These are phyloP conservation scores for Margaritifera margaritifera DNA, from an alignment of 2,888 invertebrate genomes.

Conservation along the genomic window DNA sequence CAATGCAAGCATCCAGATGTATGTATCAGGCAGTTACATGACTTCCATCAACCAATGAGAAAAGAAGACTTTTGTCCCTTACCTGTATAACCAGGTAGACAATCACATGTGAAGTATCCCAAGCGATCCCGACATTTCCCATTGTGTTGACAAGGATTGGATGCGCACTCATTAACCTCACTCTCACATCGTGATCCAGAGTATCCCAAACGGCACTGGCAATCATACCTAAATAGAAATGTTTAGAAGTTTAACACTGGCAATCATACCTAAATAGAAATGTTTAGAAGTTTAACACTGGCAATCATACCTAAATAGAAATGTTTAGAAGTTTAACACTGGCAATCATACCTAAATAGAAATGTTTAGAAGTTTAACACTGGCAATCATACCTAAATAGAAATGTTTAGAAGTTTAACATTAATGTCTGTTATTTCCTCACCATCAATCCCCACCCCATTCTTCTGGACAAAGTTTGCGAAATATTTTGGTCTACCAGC, in stretches of 20 bases:
- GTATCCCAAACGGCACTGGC: conserved; percentile 61
- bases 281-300: too few relatives aligned
- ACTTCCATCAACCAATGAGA: not conserved
- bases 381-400: too few relatives aligned
- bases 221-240: conserved; percentile 82
- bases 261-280: too few relatives aligned
- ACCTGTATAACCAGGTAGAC: conserved; percentile 64
- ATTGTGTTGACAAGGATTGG: conserved; percentile 74
- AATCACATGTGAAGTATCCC: conserved; percentile 59
- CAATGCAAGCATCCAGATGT: not conserved
- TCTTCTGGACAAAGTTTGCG: too few relatives aligned
- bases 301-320: too few relatives aligned
- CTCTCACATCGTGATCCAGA: conserved; percentile 86
- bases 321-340: too few relatives aligned
- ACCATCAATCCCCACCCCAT: too few relatives aligned
- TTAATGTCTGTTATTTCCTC: too few relatives aligned
- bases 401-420: too few relatives aligned
- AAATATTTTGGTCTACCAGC: too few relatives aligned
- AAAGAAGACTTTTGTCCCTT: conserved; percentile 4
- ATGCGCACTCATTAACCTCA: conserved; percentile 89
- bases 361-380: not conserved
- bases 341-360: conserved; percentile 82
- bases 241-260: too few relatives aligned
- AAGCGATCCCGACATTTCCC: conserved; percentile 57
- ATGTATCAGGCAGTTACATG: not conserved